These are phyloP conservation scores for Euura lappo DNA, from an alignment of 1,140 invertebrate species.

Conservation along the genomic window DNA sequence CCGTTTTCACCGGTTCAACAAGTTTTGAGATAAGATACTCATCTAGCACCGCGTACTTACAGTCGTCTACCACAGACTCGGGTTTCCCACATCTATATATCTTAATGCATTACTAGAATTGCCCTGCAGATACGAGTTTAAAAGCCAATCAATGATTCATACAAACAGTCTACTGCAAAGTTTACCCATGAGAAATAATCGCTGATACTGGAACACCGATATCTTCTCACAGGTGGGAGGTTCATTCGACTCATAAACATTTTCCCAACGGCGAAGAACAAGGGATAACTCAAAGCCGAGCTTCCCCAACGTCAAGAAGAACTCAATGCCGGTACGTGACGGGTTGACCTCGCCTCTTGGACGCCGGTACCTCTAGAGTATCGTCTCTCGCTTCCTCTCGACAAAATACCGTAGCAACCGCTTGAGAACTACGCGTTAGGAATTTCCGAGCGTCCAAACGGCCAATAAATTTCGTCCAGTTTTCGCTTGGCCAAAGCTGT, in stretches of 20 bases:
- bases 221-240: no score
- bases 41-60: background rate
- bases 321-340: background rate
- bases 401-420: background rate
- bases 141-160: background rate
- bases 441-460: background rate
- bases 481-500: background rate
- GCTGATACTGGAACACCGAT: no score
- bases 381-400: background rate
- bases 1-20: background rate
- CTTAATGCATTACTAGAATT: background rate
- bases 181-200: no score
- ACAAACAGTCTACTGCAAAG: no score
- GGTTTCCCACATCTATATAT: background rate
- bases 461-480: background rate
- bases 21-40: constrained; percentile 5
- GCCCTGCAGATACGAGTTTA: background rate
- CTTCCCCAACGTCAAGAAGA: background rate
- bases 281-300: background rate
- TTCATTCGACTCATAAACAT: background rate
- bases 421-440: constrained; percentile 3
- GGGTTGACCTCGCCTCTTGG: background rate
- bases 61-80: background rate
- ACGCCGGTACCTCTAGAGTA: background rate
- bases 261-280: background rate